These are phyloP conservation scores for Zaprionus taronus DNA, from an alignment of 1,140 invertebrate genomes.

Conservation along the genomic window DNA sequence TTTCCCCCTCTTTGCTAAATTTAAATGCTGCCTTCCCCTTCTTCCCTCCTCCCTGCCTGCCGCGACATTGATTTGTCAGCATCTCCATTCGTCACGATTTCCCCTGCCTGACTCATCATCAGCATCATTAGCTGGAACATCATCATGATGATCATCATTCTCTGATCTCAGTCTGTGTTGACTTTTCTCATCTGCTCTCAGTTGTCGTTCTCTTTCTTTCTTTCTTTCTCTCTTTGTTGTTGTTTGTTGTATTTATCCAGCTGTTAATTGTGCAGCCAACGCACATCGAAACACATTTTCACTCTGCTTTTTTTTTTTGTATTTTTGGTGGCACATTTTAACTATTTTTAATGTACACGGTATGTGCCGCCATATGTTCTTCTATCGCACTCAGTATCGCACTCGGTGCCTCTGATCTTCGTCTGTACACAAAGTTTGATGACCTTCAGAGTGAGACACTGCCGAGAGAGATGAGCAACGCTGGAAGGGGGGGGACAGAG, in stretches of 20 bases:
- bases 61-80: constrained; percentile 74
- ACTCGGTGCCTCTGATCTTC: constrained; percentile 25
- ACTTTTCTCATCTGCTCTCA: constrained; percentile 32
- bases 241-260: constrained; percentile 68
- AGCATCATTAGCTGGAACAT: constrained; percentile 8
- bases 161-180: constrained; percentile 19
- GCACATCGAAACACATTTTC: constrained; percentile 25
- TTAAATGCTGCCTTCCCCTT: constrained; percentile 44
- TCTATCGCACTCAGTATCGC: constrained; percentile 1
- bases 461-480: neutral
- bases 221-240: constrained; percentile 19
- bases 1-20: constrained; percentile 9
- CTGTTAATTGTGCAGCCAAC: constrained; percentile 72
- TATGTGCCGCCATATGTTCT: constrained; percentile 20
- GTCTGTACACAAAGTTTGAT: constrained; percentile 64
- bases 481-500: neutral
- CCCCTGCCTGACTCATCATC: constrained; percentile 20
- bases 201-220: constrained; percentile 18
- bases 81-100: constrained; percentile 34
- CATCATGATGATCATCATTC: constrained; percentile 11
- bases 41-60: neutral
- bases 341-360: constrained; percentile 60
- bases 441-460: constrained; percentile 55
- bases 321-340: constrained; percentile 39
- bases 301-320: constrained; percentile 19